These are phyloP conservation scores for Oryzias celebensis DNA, from an alignment of 2,113 vertebrate genomes.

Conservation along the genomic window DNA sequence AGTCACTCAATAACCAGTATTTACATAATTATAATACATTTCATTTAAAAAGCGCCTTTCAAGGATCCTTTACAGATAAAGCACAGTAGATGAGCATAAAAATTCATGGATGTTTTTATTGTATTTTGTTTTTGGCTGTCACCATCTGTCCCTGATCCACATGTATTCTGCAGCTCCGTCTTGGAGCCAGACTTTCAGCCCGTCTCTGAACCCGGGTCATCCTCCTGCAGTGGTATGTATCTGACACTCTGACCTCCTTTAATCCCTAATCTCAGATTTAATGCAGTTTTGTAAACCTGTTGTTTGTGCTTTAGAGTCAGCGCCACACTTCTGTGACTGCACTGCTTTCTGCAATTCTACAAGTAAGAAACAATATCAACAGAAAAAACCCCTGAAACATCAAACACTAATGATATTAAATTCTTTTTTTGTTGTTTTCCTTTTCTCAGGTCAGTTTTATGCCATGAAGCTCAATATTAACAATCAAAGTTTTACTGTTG, in stretches of 20 bases:
- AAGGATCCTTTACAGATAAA: no score
- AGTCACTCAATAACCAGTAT: no score
- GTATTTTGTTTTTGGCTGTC: no score
- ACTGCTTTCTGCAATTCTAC: slow-evolving; percentile 36
- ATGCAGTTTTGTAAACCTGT: background rate
- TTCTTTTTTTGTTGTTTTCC: no score
- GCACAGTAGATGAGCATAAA: no score
- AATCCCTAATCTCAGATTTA: background rate
- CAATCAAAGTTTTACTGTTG: background rate
- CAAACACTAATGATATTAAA: no score
- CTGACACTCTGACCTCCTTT: background rate
- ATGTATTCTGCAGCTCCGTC: slow-evolving; percentile 22
- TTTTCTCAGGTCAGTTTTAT: slow-evolving; percentile 50
- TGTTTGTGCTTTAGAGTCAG: slow-evolving; percentile 24
- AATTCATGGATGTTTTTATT: no score
- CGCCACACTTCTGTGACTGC: slow-evolving; percentile 40
- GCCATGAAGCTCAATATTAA: slow-evolving; percentile 26
- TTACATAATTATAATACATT: no score
- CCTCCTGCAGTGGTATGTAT: slow-evolving; percentile 39
- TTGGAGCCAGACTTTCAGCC: slow-evolving; percentile 6
- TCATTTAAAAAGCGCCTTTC: no score
- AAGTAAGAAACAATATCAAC: slow-evolving; percentile 33
- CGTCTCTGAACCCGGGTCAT: no score
- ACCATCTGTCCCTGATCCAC: background rate
- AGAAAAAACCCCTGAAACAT: background rate